Base-by-base conservation (phyloP, 2,888 invertebrate species). In the Lapara coniferarum region DNA sequence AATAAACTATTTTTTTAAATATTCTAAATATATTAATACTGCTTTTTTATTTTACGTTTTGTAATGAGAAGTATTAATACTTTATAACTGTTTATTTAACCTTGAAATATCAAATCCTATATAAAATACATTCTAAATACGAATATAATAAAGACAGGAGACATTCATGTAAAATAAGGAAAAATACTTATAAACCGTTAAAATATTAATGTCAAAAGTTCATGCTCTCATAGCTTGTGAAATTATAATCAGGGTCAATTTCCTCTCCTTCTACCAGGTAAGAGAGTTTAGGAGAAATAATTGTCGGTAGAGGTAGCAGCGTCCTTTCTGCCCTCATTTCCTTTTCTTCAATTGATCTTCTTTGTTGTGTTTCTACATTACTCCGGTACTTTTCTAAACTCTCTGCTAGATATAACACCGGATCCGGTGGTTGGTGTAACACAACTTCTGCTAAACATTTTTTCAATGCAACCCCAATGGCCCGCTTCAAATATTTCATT, bases 401-500 rank as follows among this genome's bases (percentile, higher is more conserved):
- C 55, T 77, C 74, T 25, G 85, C 81, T 73, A 86, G 76, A 70
- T 79, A 82, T 59, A 73, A 72, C 19, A 85, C 75, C 37, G 85
- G 87, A 78, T 85, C 85, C 46, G 51, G 44, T 68, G 87, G 84
- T 77, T 81, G 84, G 71, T 73, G 80, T 68, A 86, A 70, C 72
- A 86, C 79, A 56, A 83, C 81, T 71, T 81, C 74, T 49, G 84
- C 82, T 66, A 87, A 77, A 69, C 83, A 83, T 68, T 75, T 80
- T 67, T 77, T 85, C 55, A 86, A 73, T 67, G 82, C 83, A 1
- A 69, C 69, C 13, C 87, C 85, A 5, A 86, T 76, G 13, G 71
- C 69, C 30, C 67, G 46, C 70, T 79, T 79, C 52, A 87, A 76
- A 73, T 86, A 86, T 13, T 74, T 74, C 68, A 77, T 80, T 70